Base-by-base conservation (phyloP, 2,113 vertebrate genomes). In the Triplophysa dalaica region DNA sequence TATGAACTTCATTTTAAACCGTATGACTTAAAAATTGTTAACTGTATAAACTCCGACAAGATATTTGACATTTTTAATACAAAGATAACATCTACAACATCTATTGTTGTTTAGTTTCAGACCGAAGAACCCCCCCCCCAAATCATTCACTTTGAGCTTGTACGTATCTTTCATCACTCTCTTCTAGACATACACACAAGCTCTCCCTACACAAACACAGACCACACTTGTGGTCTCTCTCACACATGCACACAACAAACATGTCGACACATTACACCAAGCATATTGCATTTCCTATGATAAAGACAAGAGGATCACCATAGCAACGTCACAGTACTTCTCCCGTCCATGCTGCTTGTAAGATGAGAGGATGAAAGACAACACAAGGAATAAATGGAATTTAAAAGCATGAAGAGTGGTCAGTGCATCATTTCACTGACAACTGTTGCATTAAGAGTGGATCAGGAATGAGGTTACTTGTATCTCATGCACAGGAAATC, bases 251-350 rank as follows among this genome's bases (percentile, higher is more conserved):
- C 33, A 38, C 33, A 70, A 48, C 81, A 33, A 64, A 66, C 72
- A 74, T 69, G 80, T 17, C 84, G 65, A 82, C 73, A 77, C 78
- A 33, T 48, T 48, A 24, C 73, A 58, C 68, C 78, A 77, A 73
- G 82, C 58, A 29, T 4, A 69, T 62, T 77, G 68, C 68, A 62
- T 81, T 80, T 77, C 67, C 66, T 83, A 61, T 33, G 64, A 67
- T 66, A 54, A 83, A 70, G 72, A 82, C 80, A 61, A 79, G 63
- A 65, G 50, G 24, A 33, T 72, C 83, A 73, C 41, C 52, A 80
- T 77, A 58, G 38, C 19, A 84, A 80, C 68, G 21, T 65, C 58
- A 80, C 24, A 77, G 81, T 75, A 68, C 41, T 22, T 70, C 60
- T 64, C 77, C 69, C 80, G 66, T 65, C 60, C 61, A 70, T 16